Percentiles rank a stretch among this genome's conserved stretches.
Evolutionary conservation across 2,797 vertebrate genomes (phyloP).

Genomic region (Graptemys geographica): DNA sequence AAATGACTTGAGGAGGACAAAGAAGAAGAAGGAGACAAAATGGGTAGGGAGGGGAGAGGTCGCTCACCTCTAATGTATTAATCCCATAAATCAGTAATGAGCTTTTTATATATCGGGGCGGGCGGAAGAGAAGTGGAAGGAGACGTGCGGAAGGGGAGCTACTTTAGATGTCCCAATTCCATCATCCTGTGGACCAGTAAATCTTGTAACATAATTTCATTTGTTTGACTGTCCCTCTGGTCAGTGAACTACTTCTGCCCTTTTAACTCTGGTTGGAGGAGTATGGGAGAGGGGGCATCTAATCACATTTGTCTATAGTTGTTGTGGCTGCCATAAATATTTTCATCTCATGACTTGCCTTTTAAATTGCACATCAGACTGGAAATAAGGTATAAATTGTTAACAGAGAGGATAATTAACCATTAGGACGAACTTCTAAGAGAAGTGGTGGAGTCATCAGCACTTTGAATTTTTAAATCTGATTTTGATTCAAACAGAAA

Average conservation of each 20-base stretch:
- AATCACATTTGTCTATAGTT: background rate
- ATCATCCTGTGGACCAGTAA: background rate
- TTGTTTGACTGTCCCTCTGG: background rate
- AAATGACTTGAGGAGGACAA: slow-evolving; percentile 35
- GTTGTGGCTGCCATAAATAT: background rate
- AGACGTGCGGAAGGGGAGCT: background rate
- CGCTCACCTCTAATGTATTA: slow-evolving; percentile 59
- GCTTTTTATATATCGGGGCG: slow-evolving; percentile 45
- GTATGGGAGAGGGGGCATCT: background rate
- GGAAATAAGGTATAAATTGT: background rate
- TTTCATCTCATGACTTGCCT: background rate
- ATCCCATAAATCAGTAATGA: slow-evolving; percentile 38
- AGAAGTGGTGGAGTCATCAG: no score
- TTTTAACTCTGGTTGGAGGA: background rate
- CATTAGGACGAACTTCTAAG: background rate
- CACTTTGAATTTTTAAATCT: no score
- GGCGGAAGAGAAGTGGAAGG: slow-evolving; percentile 16
- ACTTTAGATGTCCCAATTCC: slow-evolving; percentile 20
- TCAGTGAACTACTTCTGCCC: background rate
- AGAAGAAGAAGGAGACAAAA: slow-evolving; percentile 20
- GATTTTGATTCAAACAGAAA: background rate
- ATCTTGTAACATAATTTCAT: background rate
- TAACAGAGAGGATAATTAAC: background rate
- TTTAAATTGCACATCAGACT: background rate
- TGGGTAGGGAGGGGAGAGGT: background rate